Evolutionary conservation across 1,140 invertebrate species (phyloP), one percentile per base, ranked within the genome.

Genomic region (Drosophila ercepeae): DNA sequence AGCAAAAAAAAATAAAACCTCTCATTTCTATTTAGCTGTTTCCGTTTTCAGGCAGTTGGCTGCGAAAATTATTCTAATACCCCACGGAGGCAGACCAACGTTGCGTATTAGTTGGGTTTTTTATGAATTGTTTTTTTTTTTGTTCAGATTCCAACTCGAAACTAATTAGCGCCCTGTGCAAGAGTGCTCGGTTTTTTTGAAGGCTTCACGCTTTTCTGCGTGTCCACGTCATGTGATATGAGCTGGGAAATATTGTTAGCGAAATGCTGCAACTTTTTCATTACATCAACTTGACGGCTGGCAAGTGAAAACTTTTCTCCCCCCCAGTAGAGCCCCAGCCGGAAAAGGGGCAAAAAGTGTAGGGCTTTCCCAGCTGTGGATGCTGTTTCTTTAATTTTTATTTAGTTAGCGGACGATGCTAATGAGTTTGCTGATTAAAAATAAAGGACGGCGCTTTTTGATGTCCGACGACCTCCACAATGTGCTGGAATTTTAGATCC

Each of bases 211-310:
- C 29, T 14, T 39, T 39, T 14, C n/a, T 16, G 46, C 39, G 34
- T 54, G 49, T 74, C 69, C 59, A 51, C 71, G 81, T 84, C 67
- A 81, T 69, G 76, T 68, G 67, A 88, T 81, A 81, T 77, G 68
- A 79, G 54, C 79, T 81, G 72, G 52, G 61, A 88, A 73, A 86
- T 81, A 69, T 69, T 75, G 61, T 71, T 72, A 63, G 67, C 52
- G 72, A 81, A 70, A 65, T 60, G 68, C 67, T 70, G 61, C 67
- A 84, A 88, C 76, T 84, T 84, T 86, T 81, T 77, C 59, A 81
- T 81, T 75, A 79, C 55, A 84, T 81, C 82, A 84, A 84, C 67
- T 76, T 88, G 81, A 79, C 58, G 76, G 57, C 76, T 81, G 81
- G 32, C 67, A 65, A 58, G 50, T 41, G 46, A 58, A 68, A 84